Base-by-base conservation (phyloP, 2,888 invertebrate species). In the Callimorpha dominula region DNA sequence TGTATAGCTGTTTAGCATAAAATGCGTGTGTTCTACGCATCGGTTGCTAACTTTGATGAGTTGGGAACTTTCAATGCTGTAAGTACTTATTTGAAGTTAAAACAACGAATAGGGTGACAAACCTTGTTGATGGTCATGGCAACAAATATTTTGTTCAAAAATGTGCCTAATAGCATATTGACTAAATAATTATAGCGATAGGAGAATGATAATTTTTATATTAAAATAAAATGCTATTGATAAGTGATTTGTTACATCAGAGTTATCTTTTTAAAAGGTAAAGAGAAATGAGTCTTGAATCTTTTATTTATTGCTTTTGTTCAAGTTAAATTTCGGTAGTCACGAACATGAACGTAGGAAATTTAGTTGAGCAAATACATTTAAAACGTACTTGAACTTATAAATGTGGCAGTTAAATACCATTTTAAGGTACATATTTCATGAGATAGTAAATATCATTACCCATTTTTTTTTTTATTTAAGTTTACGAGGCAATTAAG, bases 1-100 rank as follows among this genome's bases (percentile, higher is more conserved):
- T 84, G 82, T 84, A 81, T 82, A 84, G 75, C 78, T 86, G 73
- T 66, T 87, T 87, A 83, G 80, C 87, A 86, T 87, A 84, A 81
- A 84, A 86, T 81, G 80, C 78, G 80, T 79, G 82, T 80, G 78
- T 79, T 78, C 70, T 75, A 85, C 82, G 82, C 82, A 79, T 76
- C 73, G 75, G 72, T 71, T 74, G 57, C 49, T 43, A 82, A 85
- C 79, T 86, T 83, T 79, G 80, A 85, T 81, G 80, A 83, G 80
- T 83, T 82, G 65, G 64, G 68, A 81, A 86, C 75, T 85, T 83
- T 79, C 70, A 82, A 82, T 78, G 73, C 78, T 78, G 63, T 75
- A 74, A 72, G 77, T 77, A 77, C 78, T 78, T 78, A 74, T 69
- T 62, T 67, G 73, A 64, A 81, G 78, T 78, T 76, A 67, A 77